Evolutionary conservation across 2,113 vertebrate genomes (phyloP).

Genomic region (Dicrurus megarhynchus): DNA sequence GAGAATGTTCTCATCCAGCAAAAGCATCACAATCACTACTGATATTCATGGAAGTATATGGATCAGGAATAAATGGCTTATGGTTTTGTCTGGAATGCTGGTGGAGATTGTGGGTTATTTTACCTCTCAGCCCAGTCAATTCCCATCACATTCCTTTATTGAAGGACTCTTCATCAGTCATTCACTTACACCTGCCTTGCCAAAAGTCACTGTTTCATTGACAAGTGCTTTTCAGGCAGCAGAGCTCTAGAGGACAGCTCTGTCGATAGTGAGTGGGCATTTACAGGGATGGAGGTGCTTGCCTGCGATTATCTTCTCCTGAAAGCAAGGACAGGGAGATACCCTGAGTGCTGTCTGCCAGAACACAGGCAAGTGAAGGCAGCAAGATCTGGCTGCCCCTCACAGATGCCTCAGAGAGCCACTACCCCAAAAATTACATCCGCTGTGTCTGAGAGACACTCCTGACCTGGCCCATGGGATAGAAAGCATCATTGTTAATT

Average conservation of each 20-base stretch:
- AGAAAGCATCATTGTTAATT: neutral
- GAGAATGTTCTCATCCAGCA: neutral
- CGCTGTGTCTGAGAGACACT: neutral
- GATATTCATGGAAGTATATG: neutral
- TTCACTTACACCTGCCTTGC: constrained; percentile 39
- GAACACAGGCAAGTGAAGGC: neutral
- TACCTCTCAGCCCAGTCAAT: neutral
- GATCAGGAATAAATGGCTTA: neutral
- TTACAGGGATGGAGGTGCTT: neutral
- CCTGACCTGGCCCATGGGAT: neutral
- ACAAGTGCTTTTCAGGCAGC: constrained; percentile 35
- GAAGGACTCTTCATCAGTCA: constrained; percentile 38
- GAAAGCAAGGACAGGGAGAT: neutral
- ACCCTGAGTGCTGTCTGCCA: neutral
- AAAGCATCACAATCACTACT: neutral
- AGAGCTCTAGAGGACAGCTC: constrained; percentile 20
- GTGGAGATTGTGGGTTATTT: neutral
- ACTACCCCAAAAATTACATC: neutral
- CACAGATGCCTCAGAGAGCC: neutral
- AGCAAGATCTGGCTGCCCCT: neutral
- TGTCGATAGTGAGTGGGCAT: constrained; percentile 24
- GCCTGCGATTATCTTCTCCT: constrained; percentile 8
- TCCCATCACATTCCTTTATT: constrained; percentile 21
- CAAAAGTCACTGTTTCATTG: constrained; percentile 51
- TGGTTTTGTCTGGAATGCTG: neutral